These are phyloP conservation scores for Eptesicus fuscus DNA, from an alignment of 2,113 vertebrate genomes.

Conservation along the genomic window DNA sequence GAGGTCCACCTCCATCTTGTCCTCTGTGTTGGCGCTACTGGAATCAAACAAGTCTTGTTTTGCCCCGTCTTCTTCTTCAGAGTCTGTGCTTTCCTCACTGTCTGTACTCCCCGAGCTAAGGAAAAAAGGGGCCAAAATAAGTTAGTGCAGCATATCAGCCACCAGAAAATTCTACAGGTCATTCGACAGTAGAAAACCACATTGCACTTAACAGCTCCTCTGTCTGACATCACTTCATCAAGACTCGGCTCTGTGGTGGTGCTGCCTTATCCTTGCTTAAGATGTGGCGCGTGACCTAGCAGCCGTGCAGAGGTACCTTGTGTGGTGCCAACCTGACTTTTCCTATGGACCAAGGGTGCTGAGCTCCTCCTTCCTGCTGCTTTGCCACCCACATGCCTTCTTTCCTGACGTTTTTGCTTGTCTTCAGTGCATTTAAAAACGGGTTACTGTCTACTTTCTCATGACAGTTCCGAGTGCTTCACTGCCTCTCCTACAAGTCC, in stretches of 20 bases:
- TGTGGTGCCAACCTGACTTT: fast-evolving
- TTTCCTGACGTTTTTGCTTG: neutral
- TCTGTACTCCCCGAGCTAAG: conserved; percentile 96
- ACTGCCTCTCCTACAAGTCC: neutral
- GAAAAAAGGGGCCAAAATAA: neutral
- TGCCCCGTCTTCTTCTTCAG: conserved; percentile 94
- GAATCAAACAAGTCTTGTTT: conserved; percentile 93
- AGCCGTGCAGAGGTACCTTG: fast-evolving
- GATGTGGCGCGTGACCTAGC: fast-evolving
- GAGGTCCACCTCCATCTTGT: conserved; percentile 97
- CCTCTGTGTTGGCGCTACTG: conserved; percentile 84
- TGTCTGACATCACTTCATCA: fast-evolving
- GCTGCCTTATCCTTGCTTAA: fast-evolving
- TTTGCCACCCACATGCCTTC: fast-evolving
- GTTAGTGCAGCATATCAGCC: neutral
- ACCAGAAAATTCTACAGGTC: neutral
- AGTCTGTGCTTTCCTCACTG: conserved; percentile 98
- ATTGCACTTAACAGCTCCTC: fast-evolving
- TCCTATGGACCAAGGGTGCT: neutral
- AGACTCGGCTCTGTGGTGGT: neutral
- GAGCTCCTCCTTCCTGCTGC: too few species aligned
- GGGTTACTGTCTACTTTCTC: neutral
- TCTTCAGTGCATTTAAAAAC: neutral
- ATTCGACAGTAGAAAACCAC: neutral
- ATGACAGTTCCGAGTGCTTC: neutral